These are phyloP conservation scores for Boloria euphrosyne DNA, from an alignment of 2,888 invertebrate genomes.

Conservation along the genomic window DNA sequence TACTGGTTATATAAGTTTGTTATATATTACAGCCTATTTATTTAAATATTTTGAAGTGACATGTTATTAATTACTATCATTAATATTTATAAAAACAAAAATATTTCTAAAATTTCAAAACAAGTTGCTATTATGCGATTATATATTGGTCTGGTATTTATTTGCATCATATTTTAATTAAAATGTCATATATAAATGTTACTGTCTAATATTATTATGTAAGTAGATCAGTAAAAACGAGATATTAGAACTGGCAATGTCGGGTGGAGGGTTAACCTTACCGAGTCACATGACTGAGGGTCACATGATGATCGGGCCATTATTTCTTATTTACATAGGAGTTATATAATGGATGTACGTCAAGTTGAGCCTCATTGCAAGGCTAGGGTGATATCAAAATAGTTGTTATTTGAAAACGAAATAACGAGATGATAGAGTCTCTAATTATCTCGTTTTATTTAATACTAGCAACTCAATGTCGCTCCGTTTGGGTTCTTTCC, in stretches of 20 bases:
- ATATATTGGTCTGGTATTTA: no score
- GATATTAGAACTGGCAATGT: background rate
- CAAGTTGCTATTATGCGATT: no score
- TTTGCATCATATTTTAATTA: no score
- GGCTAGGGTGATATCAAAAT: conserved; percentile 17
- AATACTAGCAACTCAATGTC: no score
- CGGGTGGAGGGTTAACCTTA: conserved; percentile 19
- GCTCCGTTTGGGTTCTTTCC: no score
- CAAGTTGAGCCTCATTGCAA: conserved; percentile 18
- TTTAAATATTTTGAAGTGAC: background rate
- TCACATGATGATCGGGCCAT: conserved; percentile 36
- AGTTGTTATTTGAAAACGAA: conserved; percentile 1
- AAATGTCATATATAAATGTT: conserved; percentile 6
- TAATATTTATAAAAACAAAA: no score
- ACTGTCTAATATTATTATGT: conserved; percentile 8
- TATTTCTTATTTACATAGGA: conserved; percentile 34
- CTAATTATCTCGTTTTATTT: no score
- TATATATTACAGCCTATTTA: background rate
- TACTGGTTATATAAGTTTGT: background rate
- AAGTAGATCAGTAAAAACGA: background rate
- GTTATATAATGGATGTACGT: conserved; percentile 32
- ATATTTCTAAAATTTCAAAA: no score
- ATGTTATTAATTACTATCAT: no score
- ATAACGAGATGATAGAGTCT: conserved; percentile 3
- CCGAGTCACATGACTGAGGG: conserved; percentile 39